A percentile compares a stretch with the other conserved stretches of the same genome.
These are phyloP conservation scores for Corythornis madagascariensis DNA, from an alignment of 2,113 vertebrate genomes.

Conservation along the genomic window DNA sequence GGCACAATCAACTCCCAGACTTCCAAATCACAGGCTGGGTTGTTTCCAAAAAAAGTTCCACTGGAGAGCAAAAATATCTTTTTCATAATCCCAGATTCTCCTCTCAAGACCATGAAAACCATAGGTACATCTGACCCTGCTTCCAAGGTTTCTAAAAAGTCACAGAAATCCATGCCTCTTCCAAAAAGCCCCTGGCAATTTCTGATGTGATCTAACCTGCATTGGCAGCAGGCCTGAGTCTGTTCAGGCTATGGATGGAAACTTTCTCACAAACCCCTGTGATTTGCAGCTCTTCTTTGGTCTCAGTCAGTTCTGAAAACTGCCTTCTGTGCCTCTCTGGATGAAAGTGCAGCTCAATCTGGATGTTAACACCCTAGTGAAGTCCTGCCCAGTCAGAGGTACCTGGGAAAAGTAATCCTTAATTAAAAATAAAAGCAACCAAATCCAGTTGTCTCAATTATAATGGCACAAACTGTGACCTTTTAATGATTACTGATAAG, in stretches of 20 bases:
- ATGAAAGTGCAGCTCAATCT: not conserved
- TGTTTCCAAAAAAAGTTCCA: not conserved
- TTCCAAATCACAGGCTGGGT: not conserved
- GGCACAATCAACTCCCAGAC: not conserved
- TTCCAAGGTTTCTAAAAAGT: not conserved
- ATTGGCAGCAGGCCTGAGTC: not conserved
- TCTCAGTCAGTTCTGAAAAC: not conserved
- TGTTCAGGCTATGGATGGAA: not conserved
- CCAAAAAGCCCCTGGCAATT: not conserved
- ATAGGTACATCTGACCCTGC: not conserved
- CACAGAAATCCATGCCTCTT: not conserved
- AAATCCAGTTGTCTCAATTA: not conserved
- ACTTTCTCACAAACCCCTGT: not conserved
- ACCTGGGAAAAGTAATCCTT: not conserved
- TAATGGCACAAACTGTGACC: not conserved
- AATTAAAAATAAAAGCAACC: not conserved
- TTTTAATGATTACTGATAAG: not conserved
- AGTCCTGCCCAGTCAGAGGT: not conserved
- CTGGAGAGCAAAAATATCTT: not conserved
- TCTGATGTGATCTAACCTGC: not conserved
- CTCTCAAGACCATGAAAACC: not conserved
- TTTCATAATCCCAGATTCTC: not conserved
- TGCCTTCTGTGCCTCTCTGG: not conserved
- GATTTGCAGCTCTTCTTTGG: not conserved
- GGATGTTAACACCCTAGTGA: not conserved